phyloP scores from a whole-genome alignment of 2,797 vertebrate species.

The Eurystomus glaucurus region DNA sequence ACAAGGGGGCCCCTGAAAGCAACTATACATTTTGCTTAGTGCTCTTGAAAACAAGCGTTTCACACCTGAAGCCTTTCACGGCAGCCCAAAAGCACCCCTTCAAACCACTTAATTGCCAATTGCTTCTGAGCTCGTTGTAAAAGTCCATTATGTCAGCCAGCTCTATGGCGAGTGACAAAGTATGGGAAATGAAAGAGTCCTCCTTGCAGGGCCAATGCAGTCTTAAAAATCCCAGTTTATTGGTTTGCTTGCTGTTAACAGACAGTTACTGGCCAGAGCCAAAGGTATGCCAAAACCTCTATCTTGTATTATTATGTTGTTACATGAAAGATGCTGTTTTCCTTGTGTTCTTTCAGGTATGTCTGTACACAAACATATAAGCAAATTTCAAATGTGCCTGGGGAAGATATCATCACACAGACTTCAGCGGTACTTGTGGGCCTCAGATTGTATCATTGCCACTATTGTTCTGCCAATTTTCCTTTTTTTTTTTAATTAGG shows the following conservation, averaged over 20 bases:
- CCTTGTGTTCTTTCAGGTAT: constrained; percentile 36
- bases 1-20: constrained; percentile 95
- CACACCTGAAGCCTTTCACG: constrained; percentile 99
- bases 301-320: constrained; percentile 13
- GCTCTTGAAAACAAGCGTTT: constrained; percentile 99
- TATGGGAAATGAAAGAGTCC: constrained; percentile 94
- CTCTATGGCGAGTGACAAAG: constrained; percentile 92
- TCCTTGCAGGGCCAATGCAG: constrained; percentile 90
- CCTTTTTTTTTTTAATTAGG: not conserved
- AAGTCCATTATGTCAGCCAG: constrained; percentile 94
- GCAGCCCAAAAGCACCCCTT: constrained; percentile 96
- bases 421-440: not conserved
- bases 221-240: constrained; percentile 90
- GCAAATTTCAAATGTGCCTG: not conserved
- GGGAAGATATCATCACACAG: not conserved
- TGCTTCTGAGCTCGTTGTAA: constrained; percentile 94
- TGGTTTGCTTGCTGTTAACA: constrained; percentile 89
- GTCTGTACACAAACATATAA: not conserved
- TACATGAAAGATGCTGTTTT: constrained; percentile 63
- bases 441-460: not conserved
- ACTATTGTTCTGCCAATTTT: not conserved
- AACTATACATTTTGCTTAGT: constrained; percentile 95
- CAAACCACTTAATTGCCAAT: constrained; percentile 99
- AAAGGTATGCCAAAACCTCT: constrained; percentile 70
- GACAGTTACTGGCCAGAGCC: constrained; percentile 77